Evolutionary conservation across 37 sponge, comb jelly and placozoan species (phyloP), one percentile per base, ranked within the genome.

Genomic region (Haliclona indistincta): DNA sequence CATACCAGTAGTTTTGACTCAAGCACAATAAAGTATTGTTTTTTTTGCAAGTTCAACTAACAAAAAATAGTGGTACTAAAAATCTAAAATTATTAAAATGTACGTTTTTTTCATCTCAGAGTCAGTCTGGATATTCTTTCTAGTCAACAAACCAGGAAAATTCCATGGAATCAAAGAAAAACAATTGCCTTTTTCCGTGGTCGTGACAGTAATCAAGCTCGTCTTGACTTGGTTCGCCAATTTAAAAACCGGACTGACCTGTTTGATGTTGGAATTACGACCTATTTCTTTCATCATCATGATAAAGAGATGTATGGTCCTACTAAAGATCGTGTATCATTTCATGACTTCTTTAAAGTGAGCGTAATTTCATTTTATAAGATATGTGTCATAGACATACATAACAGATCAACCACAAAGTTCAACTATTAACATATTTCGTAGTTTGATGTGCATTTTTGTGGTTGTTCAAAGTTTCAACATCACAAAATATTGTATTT

Each of bases 131-230:
- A 96, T 43, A 71, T 93, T 0, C 75, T 96, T 67, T 63, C 80
- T 8, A 70, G 80, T 0, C 91, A 93, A 40, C 79, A 87, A 64
- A 67, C 81, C 33, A 75, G 73, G 1, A 81, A 79, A 8, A 73
- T 79, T 22, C 74, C 80, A 0, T 98, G 99, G 99, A 66, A 68
- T 36, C 78, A 82, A n/a, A 93, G 92, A 67, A 79, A 79, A 1
- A 84, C 88, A 1, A 87, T 87, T 28, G 96, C 83, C 7, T 89
- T 98, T 63, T 98, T 96, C 80, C 84, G 99, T 39, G 99, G 99
- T 3, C 67, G 99, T 36, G 99, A 98, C 82, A 93, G 94, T 68
- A 77, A 92, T 54, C 84, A 95, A 70, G 96, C 85, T 71, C 52
- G 99, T 26, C 82, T 98, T 77, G 96, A 98, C 63, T 75, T 98